Evolutionary conservation across 2,113 vertebrate genomes (phyloP).

Genomic region (Petaurus breviceps): DNA sequence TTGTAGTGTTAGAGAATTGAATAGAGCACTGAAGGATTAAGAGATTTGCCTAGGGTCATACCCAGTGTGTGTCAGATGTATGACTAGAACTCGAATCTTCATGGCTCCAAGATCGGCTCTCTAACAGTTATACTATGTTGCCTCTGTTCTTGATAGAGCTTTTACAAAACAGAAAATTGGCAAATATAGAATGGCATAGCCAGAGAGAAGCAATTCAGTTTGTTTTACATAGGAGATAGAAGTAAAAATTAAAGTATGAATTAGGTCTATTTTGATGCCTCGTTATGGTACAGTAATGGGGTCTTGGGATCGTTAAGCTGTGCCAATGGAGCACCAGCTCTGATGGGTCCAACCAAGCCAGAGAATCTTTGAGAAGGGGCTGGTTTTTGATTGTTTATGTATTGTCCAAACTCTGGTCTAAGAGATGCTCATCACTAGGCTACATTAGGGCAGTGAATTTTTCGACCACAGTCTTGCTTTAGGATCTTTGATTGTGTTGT

Average conservation of each 20-base stretch:
- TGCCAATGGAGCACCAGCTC: neutral
- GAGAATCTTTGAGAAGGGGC: neutral
- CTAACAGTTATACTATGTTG: neutral
- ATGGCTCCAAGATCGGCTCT: neutral
- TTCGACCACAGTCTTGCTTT: neutral
- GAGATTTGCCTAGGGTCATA: neutral
- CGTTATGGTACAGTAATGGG: neutral
- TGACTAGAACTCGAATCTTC: neutral
- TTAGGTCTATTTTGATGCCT: neutral
- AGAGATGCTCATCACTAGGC: neutral
- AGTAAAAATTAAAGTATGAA: neutral
- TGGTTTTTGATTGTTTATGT: neutral
- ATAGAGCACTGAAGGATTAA: neutral
- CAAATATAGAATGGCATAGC: neutral
- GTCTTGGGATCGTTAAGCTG: neutral
- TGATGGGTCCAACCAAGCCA: neutral
- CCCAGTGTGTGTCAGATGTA: neutral
- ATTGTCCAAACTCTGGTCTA: neutral
- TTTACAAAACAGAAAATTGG: constrained; percentile 26
- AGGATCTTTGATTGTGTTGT: neutral
- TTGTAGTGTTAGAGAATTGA: neutral
- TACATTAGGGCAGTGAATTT: neutral
- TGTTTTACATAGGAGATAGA: neutral
- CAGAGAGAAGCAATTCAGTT: neutral
- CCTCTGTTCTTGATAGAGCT: constrained; percentile 1